Evolutionary conservation across 1,140 invertebrate genomes (phyloP).

Genomic region (Euwallacea fornicatus): DNA sequence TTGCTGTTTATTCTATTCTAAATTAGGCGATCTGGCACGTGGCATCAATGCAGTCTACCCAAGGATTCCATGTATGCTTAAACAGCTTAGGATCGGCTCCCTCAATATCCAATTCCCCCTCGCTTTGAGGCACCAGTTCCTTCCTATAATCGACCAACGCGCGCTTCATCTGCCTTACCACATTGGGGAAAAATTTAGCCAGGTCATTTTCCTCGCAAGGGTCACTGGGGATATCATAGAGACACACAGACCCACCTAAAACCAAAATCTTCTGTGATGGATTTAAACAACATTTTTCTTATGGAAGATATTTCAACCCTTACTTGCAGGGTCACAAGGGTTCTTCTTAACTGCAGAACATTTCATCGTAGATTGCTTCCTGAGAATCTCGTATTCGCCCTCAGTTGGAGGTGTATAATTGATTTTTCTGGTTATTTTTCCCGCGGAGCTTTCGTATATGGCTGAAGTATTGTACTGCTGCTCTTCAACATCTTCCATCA

Average conservation of each 20-base stretch:
- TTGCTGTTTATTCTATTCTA: not conserved
- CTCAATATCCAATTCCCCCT: slow-evolving; percentile 49
- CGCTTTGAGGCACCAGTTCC: slow-evolving; percentile 52
- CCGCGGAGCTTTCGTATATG: slow-evolving; percentile 47
- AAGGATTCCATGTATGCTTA: slow-evolving; percentile 56
- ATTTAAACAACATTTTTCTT: slow-evolving; percentile 1
- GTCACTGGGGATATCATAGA: slow-evolving; percentile 65
- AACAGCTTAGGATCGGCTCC: slow-evolving; percentile 53
- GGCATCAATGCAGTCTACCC: slow-evolving; percentile 50
- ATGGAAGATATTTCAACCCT: slow-evolving; percentile 29
- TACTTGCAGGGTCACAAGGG: slow-evolving; percentile 50
- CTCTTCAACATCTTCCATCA: slow-evolving; percentile 45
- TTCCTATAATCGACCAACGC: slow-evolving; percentile 53
- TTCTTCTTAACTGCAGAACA: slow-evolving; percentile 50
- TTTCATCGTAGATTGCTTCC: slow-evolving; percentile 50
- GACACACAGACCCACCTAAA: slow-evolving; percentile 57
- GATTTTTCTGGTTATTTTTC: slow-evolving; percentile 43
- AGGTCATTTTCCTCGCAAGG: slow-evolving; percentile 68
- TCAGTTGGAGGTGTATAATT: slow-evolving; percentile 45
- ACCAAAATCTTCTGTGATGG: slow-evolving; percentile 10
- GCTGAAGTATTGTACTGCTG: slow-evolving; percentile 47
- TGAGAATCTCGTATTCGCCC: slow-evolving; percentile 45
- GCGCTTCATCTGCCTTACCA: slow-evolving; percentile 54
- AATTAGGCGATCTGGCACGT: slow-evolving; percentile 33
- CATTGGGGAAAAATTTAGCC: slow-evolving; percentile 52